These are phyloP conservation scores for Cephus pulcher DNA, from an alignment of 2,888 invertebrate genomes.

Conservation along the genomic window DNA sequence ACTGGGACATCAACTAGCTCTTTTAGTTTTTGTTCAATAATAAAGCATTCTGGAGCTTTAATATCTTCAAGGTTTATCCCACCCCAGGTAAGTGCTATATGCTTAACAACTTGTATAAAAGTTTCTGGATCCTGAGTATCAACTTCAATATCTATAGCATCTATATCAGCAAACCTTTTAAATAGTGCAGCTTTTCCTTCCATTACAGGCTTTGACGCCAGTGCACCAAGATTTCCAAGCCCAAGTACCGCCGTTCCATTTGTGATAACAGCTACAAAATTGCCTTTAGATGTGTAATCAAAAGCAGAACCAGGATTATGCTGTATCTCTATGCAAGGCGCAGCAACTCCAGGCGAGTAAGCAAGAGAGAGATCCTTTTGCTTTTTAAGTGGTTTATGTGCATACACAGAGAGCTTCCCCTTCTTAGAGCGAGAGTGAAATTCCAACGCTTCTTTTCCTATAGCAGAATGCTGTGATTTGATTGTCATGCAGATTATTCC, in stretches of 20 bases:
- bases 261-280: constrained; percentile 24
- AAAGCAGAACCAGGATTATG: constrained; percentile 11
- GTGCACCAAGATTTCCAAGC: constrained; percentile 22
- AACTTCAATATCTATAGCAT: constrained; percentile 17
- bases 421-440: too few relatives aligned
- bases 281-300: constrained; percentile 21
- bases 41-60: constrained; percentile 22
- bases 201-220: constrained; percentile 26
- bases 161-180: constrained; percentile 23
- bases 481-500: too few relatives aligned
- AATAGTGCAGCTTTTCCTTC: constrained; percentile 25
- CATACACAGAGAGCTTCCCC: constrained; percentile 11
- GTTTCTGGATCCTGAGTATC: constrained; percentile 4
- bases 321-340: constrained; percentile 19
- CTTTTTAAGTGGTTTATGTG: constrained; percentile 16
- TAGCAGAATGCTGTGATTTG: too few relatives aligned
- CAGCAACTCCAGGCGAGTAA: constrained; percentile 28
- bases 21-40: constrained; percentile 17
- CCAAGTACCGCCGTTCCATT: constrained; percentile 30
- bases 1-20: constrained; percentile 24
- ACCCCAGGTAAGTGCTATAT: constrained; percentile 14
- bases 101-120: constrained; percentile 10
- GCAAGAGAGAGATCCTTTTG: constrained; percentile 24
- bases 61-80: constrained; percentile 28
- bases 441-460: too few relatives aligned